Percentiles rank a stretch among this genome's conserved stretches.
phyloP scores from a whole-genome alignment of 2,113 vertebrate species.

The Chaenocephalus aceratus region DNA sequence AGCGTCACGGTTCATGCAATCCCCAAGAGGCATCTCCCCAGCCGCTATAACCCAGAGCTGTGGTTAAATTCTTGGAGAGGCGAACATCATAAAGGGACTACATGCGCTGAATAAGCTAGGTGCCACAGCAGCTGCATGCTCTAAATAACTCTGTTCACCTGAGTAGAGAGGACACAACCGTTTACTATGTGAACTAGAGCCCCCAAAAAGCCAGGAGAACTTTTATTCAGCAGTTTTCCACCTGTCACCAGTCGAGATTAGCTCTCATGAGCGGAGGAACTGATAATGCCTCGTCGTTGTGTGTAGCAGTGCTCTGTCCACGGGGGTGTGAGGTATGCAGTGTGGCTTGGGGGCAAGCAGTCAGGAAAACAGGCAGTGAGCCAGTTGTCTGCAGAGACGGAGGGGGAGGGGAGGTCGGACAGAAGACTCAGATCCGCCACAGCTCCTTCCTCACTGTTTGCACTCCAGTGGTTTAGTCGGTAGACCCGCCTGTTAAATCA shows the following conservation, averaged over 20 bases:
- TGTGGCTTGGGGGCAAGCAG: slow-evolving; percentile 72
- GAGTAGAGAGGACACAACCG: too few species aligned
- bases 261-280: slow-evolving; percentile 17
- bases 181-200: too few species aligned
- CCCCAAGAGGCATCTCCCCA: not conserved
- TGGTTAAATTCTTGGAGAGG: not conserved
- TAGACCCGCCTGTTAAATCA: slow-evolving; percentile 83
- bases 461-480: slow-evolving; percentile 79
- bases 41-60: not conserved
- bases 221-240: slow-evolving; percentile 19
- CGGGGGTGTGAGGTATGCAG: slow-evolving; percentile 65
- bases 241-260: not conserved
- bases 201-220: slow-evolving; percentile 2
- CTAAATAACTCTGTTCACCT: too few species aligned
- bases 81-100: too few species aligned
- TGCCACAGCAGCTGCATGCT: not conserved
- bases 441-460: slow-evolving; percentile 83
- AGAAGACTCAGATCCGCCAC: slow-evolving; percentile 72
- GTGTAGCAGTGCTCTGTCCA: slow-evolving; percentile 48
- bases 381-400: slow-evolving; percentile 81
- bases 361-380: slow-evolving; percentile 77
- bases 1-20: not conserved
- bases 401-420: slow-evolving; percentile 73
- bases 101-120: too few species aligned
- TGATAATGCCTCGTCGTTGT: slow-evolving; percentile 27